A percentile compares a stretch with the other conserved stretches of the same genome.
These are phyloP conservation scores for Porphyrio hochstetteri DNA, from an alignment of 2,113 vertebrate genomes.

Conservation along the genomic window DNA sequence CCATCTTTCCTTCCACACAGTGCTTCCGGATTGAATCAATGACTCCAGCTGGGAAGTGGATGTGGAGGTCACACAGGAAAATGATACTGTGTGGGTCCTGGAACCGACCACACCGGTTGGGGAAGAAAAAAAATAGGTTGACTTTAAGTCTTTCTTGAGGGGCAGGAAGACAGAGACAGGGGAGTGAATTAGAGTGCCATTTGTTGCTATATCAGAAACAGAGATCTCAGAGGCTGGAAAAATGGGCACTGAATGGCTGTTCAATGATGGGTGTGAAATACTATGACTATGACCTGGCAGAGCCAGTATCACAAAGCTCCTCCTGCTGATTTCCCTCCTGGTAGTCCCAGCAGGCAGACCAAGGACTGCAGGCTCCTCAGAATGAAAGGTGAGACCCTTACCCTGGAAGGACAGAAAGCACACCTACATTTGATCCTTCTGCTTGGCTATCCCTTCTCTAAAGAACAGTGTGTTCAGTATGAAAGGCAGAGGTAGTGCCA, in stretches of 20 bases:
- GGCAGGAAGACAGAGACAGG: neutral
- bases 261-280: neutral
- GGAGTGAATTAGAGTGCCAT: neutral
- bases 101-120: neutral
- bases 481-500: neutral
- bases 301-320: neutral
- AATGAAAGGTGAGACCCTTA: neutral
- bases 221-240: neutral
- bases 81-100: conserved; percentile 93
- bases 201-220: neutral
- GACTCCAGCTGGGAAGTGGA: conserved; percentile 87
- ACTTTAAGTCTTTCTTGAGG: neutral
- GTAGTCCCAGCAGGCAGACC: neutral
- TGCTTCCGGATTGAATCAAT: conserved; percentile 90
- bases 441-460: neutral
- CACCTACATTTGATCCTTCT: neutral
- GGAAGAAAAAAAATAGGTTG: neutral
- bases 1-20: conserved; percentile 91
- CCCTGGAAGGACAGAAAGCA: neutral
- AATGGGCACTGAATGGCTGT: neutral
- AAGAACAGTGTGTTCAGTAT: neutral
- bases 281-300: neutral
- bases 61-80: conserved; percentile 97
- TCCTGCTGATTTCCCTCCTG: neutral
- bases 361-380: neutral